Evolutionary conservation across 2,888 invertebrate species (phyloP).

Genomic region (Xestia xanthographa): DNA sequence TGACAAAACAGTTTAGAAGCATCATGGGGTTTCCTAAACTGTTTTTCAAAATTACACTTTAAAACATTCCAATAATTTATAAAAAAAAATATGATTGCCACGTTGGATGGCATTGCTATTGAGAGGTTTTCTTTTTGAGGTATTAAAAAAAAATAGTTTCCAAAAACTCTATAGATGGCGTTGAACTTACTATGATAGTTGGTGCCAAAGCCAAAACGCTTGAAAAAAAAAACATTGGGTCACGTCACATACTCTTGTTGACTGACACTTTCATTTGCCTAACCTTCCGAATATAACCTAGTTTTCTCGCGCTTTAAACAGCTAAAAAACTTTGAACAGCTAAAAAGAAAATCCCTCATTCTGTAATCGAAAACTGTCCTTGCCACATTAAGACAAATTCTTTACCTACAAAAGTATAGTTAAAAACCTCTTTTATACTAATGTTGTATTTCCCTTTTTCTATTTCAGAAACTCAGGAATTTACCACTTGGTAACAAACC

Average conservation of each 20-base stretch:
- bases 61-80: not conserved
- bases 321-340: too few species aligned
- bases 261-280: too few species aligned
- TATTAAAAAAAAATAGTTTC: too few species aligned
- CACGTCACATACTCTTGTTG: too few species aligned
- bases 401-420: not conserved
- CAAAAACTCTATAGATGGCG: too few species aligned
- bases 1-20: not conserved
- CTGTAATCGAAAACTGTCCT: not conserved
- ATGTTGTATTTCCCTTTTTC: not conserved
- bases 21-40: not conserved
- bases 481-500: not conserved
- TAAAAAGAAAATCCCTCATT: too few species aligned
- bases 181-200: too few species aligned
- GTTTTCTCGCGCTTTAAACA: too few species aligned
- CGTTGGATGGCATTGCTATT: not conserved
- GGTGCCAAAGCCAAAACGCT: too few species aligned
- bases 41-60: not conserved
- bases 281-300: too few species aligned
- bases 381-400: not conserved
- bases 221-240: too few species aligned
- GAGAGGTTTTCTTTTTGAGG: too few species aligned
- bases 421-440: not conserved
- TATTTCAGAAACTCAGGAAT: constrained; percentile 7
- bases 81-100: not conserved